Evolutionary conservation across 2,113 vertebrate species (phyloP).

Genomic region (Dermatemys mawii): DNA sequence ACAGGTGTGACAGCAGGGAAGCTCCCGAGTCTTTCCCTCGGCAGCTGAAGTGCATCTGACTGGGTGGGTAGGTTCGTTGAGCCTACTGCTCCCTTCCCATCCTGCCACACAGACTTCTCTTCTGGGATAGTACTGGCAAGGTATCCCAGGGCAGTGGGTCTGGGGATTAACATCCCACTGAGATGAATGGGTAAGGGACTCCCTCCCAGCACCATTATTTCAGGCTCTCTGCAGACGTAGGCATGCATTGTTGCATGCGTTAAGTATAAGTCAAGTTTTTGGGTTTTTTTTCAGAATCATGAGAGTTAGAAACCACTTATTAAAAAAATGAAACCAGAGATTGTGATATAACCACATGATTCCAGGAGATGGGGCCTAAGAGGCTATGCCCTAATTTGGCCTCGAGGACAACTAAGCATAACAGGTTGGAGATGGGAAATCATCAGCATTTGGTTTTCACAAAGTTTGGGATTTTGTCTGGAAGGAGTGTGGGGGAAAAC

Average conservation of each 20-base stretch:
- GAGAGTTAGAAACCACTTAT: neutral
- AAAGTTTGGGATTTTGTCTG: neutral
- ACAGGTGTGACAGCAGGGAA: neutral
- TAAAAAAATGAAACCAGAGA: neutral
- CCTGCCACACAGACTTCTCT: neutral
- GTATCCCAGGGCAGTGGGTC: neutral
- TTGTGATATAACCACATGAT: neutral
- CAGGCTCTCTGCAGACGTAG: neutral
- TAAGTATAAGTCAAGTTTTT: rapidly evolving
- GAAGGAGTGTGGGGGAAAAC: neutral
- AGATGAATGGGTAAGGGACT: neutral
- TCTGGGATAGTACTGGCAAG: neutral
- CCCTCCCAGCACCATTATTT: neutral
- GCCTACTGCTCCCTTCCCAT: neutral
- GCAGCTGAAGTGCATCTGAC: neutral
- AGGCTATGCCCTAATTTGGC: neutral
- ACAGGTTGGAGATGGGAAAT: neutral
- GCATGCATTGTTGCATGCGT: neutral
- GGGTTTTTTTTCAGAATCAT: neutral
- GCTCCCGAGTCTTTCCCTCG: neutral
- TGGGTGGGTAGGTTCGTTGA: neutral
- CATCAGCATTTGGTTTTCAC: neutral
- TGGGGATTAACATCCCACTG: neutral
- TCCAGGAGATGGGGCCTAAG: neutral
- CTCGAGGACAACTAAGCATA: neutral